phyloP scores from a whole-genome alignment of 2,797 vertebrate genomes.

The Emydoidea blandingii region DNA sequence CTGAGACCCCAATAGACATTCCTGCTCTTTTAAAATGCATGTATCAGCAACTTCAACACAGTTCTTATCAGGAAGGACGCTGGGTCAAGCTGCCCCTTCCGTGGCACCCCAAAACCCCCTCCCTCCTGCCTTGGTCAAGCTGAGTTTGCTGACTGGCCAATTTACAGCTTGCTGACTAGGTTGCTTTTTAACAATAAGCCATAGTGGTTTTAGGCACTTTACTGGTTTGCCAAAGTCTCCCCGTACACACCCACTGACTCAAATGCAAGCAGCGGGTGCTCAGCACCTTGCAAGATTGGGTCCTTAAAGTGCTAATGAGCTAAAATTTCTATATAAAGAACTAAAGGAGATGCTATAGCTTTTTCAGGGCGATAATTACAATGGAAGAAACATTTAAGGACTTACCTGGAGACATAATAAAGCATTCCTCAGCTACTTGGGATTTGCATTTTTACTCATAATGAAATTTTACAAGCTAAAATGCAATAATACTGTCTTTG shows the following conservation, averaged over 20 bases:
- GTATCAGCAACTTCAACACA: too few species aligned
- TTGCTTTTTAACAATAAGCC: too few species aligned
- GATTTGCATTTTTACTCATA: neutral
- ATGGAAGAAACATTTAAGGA: neutral
- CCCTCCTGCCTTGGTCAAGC: too few species aligned
- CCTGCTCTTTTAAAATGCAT: too few species aligned
- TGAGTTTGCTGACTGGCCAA: too few species aligned
- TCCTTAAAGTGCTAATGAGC: neutral
- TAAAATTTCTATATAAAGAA: rapidly evolving
- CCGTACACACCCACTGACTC: neutral
- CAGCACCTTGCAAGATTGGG: neutral
- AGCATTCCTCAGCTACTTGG: neutral
- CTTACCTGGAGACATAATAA: slow-evolving; percentile 5
- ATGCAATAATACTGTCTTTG: neutral
- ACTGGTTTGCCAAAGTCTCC: too few species aligned
- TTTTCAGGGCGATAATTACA: neutral
- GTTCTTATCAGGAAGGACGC: too few species aligned
- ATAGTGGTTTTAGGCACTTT: too few species aligned
- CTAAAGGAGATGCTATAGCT: neutral
- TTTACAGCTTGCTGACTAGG: too few species aligned
- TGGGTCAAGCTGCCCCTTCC: too few species aligned
- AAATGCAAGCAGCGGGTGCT: neutral
- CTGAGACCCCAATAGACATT: too few species aligned
- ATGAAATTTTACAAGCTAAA: neutral
- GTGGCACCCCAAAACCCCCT: too few species aligned